phyloP scores from a whole-genome alignment of 2,888 invertebrate genomes.

The Biston stratarius region DNA sequence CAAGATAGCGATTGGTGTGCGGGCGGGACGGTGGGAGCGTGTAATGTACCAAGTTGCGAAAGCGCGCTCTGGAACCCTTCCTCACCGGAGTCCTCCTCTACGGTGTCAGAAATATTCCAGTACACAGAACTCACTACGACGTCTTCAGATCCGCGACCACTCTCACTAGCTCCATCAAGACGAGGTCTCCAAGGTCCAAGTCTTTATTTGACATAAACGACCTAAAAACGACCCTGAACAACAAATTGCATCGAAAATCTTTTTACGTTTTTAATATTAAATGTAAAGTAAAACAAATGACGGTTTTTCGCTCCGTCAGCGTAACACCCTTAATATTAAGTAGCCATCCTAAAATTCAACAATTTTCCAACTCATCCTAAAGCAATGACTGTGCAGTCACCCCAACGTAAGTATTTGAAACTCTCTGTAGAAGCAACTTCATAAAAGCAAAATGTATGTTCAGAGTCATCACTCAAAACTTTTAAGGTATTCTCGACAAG shows the following conservation, averaged over 20 bases:
- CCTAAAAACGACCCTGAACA: background rate
- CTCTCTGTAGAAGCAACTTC: conserved; percentile 52
- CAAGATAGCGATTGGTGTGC: no score
- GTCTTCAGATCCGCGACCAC: no score
- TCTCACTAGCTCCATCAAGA: no score
- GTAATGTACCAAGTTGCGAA: no score
- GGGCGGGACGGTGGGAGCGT: no score
- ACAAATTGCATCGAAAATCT: background rate
- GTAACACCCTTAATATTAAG: conserved; percentile 23
- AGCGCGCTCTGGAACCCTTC: no score
- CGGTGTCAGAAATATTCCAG: no score
- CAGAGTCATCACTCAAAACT: conserved; percentile 67
- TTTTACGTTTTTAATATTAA: background rate
- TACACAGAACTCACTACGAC: no score
- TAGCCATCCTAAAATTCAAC: conserved; percentile 33
- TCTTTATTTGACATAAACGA: no score
- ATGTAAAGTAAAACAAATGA: conserved; percentile 13
- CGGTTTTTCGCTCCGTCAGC: conserved; percentile 9
- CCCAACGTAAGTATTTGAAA: conserved; percentile 53
- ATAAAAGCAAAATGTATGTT: conserved; percentile 64
- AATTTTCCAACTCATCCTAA: conserved; percentile 54
- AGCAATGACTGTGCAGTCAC: conserved; percentile 52
- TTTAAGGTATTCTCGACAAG: conserved; percentile 53
- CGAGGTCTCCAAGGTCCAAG: no score
- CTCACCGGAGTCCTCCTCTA: no score